These are phyloP conservation scores for Idaea dimidiata DNA, from an alignment of 2,888 invertebrate genomes.

Conservation along the genomic window DNA sequence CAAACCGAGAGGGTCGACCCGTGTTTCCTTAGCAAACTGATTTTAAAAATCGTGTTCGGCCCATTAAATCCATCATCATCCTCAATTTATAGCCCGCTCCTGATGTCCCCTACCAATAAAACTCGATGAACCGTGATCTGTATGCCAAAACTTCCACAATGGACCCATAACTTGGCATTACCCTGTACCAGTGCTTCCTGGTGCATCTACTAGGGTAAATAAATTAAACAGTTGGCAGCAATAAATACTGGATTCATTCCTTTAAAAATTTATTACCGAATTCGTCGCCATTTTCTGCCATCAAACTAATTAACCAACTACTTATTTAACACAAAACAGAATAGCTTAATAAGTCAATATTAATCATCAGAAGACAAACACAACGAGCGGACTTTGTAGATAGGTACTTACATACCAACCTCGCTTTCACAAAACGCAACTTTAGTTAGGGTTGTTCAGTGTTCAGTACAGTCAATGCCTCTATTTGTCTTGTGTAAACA, in stretches of 20 bases:
- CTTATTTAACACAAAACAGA: background rate
- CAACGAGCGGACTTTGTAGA: background rate
- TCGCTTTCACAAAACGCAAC: background rate
- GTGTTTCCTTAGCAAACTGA: constrained; percentile 39
- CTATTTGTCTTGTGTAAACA: constrained; percentile 10
- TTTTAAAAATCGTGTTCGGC: constrained; percentile 63
- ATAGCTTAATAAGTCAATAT: background rate
- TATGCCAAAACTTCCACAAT: constrained; percentile 72
- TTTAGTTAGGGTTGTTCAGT: background rate
- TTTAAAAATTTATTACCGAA: constrained; percentile 7
- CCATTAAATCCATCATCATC: constrained; percentile 72
- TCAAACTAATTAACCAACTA: constrained; percentile 6
- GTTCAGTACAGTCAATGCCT: background rate
- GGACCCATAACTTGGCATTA: constrained; percentile 57
- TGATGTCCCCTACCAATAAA: constrained; percentile 63
- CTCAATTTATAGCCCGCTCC: constrained; percentile 59
- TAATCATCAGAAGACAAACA: background rate
- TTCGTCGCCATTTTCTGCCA: background rate
- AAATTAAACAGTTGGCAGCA: constrained; percentile 32
- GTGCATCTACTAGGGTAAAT: constrained; percentile 38
- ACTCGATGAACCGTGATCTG: constrained; percentile 75
- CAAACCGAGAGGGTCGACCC: constrained; percentile 14
- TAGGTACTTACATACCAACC: background rate
- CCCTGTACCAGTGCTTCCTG: constrained; percentile 43
- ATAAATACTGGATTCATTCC: constrained; percentile 28